Conservation (phyloP, 2,888 invertebrate species). For the Caenorhabditis sp. region DNA sequence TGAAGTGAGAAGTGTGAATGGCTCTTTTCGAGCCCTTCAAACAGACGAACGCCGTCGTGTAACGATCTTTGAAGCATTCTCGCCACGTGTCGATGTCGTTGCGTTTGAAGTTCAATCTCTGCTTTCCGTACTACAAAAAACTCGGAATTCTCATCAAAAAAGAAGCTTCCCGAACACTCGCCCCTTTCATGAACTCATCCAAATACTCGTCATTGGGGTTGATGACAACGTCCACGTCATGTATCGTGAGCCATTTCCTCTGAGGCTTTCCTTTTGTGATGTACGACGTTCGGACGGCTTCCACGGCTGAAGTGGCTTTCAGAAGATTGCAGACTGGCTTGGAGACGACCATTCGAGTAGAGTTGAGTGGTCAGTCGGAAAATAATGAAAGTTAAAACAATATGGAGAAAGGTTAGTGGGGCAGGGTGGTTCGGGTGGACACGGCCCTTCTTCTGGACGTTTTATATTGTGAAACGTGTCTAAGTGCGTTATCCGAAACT, state of each 20-base stretch:
- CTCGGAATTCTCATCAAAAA: neutral
- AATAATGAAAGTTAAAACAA: neutral
- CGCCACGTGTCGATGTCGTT: neutral
- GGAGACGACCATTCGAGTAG: neutral
- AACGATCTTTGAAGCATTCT: neutral
- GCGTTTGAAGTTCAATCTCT: neutral
- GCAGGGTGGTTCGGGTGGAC: too few relatives aligned
- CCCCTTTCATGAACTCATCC: constrained; percentile 3
- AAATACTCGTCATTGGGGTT: neutral
- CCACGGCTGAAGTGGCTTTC: too few relatives aligned
- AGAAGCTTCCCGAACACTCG: neutral
- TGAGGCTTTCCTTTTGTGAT: too few relatives aligned
- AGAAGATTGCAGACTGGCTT: neutral
- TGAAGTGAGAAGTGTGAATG: neutral
- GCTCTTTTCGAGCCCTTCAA: neutral
- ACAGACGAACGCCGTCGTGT: neutral
- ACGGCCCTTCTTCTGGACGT: too few relatives aligned
- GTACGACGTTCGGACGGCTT: too few relatives aligned
- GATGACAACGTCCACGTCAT: neutral
- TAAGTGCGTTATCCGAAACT: too few relatives aligned
- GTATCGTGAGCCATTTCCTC: neutral
- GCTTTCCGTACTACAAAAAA: neutral
- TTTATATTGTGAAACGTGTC: too few relatives aligned
- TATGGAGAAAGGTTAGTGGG: too few relatives aligned
- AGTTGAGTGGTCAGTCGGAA: neutral